Base-by-base conservation (phyloP, 2,888 invertebrate species). In the Spicauda simplicius region DNA sequence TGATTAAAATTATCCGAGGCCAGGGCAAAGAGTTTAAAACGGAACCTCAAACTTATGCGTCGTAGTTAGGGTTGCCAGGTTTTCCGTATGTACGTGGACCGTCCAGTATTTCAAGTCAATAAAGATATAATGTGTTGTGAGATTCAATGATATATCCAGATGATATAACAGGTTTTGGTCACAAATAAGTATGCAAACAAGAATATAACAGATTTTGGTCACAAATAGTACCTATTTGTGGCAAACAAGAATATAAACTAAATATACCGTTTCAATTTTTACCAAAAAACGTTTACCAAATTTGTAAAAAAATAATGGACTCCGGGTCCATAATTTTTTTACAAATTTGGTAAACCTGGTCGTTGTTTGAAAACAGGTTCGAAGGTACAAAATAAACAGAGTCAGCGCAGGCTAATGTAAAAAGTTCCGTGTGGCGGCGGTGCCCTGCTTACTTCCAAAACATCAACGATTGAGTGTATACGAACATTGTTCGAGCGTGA, bases 371-470 rank as follows among this genome's bases (percentile, higher is more conserved):
- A 80, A 80, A 77, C 85, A 80, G 83, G 85, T 85, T 82, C 74
- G 81, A 83, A 87, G 84, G 85, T 78, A 86, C 81, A 84, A 81
- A 86, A 85, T 87, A 91, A 90, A 90, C 87, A 89, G 83, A 84
- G 75, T 76, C 79, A 73, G 77, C 76, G 76, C 80, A 76, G 80
- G 87, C 83, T 90, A 90, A 91, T 91, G 88, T 86, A 87, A 89
- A 91, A 91, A 91, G 82, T 91, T 92, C 81, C 74, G 71, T 78
- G 78, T 80, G 78, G 78, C 82, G 78, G 77, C 82, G 80, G 79
- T 78, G 81, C 83, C 81, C 78, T 86, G 85, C 86, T 86, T 86
- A 82, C 82, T 81, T 84, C 81, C 80, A 79, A 87, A 90, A 88
- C 81, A 86, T 84, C 83, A 85, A 78, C 79, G 81, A 79, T 84